Conservation (phyloP, 2,113 vertebrate genomes). For the Anthoscopus minutus region DNA sequence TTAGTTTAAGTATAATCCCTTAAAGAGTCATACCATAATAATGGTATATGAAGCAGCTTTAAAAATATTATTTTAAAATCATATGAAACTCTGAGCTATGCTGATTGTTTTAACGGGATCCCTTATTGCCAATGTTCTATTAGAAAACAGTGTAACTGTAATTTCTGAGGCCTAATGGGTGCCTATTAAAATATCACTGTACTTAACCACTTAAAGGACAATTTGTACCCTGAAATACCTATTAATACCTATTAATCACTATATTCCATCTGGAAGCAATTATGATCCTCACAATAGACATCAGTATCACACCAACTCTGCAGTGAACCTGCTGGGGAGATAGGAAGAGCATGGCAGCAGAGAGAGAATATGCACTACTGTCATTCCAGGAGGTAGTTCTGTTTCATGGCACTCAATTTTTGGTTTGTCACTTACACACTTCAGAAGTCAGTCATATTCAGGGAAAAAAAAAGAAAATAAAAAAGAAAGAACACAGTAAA, state of each 20-base stretch:
- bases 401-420: neutral
- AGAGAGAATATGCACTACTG: neutral
- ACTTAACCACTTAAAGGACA: slow-evolving; percentile 15
- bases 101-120: slow-evolving; percentile 27
- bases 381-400: slow-evolving; percentile 47
- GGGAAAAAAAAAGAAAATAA: too few relatives aligned
- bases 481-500: too few relatives aligned
- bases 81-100: slow-evolving; percentile 25
- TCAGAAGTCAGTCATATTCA: neutral
- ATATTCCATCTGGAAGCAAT: slow-evolving; percentile 30
- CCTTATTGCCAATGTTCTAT: slow-evolving; percentile 37
- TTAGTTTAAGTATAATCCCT: slow-evolving; percentile 58
- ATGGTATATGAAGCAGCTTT: slow-evolving; percentile 50
- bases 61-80: slow-evolving; percentile 47
- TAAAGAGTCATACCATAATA: slow-evolving; percentile 54
- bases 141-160: slow-evolving; percentile 32
- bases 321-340: neutral
- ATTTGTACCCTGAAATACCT: slow-evolving; percentile 38
- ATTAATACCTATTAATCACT: slow-evolving; percentile 5
- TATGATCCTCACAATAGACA: slow-evolving; percentile 1
- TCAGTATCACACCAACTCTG: neutral
- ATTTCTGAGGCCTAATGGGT: neutral
- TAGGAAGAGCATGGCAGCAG: neutral
- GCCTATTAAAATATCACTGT: slow-evolving; percentile 7
- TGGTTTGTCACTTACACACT: slow-evolving; percentile 19